Evolutionary conservation across 2,797 vertebrate genomes (phyloP).

Genomic region (Melanotaenia maccullochi): DNA sequence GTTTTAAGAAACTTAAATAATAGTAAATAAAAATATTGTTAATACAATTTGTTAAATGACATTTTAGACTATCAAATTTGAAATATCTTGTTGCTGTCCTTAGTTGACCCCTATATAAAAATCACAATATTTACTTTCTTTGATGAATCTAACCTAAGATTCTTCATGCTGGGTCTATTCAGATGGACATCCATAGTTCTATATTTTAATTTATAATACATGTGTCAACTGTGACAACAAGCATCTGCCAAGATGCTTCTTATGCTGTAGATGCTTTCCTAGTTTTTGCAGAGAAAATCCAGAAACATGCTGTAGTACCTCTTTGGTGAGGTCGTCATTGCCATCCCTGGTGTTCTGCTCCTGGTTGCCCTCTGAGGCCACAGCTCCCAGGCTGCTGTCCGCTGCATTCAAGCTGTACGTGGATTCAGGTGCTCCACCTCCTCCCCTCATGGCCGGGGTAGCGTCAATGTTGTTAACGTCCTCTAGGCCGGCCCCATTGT

Average conservation of each 20-base stretch:
- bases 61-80: neutral
- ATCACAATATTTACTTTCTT: neutral
- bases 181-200: neutral
- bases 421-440: conserved; percentile 86
- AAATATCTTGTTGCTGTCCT: neutral
- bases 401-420: conserved; percentile 89
- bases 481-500: conserved; percentile 90
- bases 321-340: conserved; percentile 94
- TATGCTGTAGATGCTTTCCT: conserved; percentile 3
- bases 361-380: conserved; percentile 90
- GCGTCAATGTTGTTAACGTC: conserved; percentile 87
- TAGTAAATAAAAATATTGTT: neutral
- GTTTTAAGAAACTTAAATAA: neutral
- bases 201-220: neutral
- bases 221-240: conserved; percentile 4
- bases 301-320: conserved; percentile 82
- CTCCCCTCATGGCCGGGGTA: conserved; percentile 89
- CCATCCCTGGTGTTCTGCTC: conserved; percentile 80
- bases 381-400: conserved; percentile 90
- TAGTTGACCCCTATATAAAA: neutral
- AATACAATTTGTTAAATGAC: neutral
- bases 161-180: conserved; percentile 3
- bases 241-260: neutral
- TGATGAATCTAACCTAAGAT: neutral
- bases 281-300: conserved; percentile 11